Evolutionary conservation across 1,140 invertebrate genomes (phyloP), one percentile per base, ranked within the genome.

Genomic region (Habropoda laboriosa): DNA sequence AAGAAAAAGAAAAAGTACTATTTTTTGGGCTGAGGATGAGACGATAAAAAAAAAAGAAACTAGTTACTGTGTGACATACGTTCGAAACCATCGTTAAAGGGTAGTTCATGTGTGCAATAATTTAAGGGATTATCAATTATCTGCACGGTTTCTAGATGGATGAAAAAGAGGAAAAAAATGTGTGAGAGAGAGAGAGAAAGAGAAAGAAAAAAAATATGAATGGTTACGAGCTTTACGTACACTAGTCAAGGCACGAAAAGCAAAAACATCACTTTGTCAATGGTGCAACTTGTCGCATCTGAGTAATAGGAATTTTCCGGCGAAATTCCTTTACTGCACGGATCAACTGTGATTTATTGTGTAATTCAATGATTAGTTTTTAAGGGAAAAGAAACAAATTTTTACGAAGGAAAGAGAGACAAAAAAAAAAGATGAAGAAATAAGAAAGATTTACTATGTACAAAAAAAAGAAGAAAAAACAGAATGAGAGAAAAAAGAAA

Each of bases 141-240:
- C 61, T 85, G 79, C 79, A 81, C 86, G 79, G 63, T 78, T n/a
- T 30, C 27, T 73, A 72, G 79, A 67, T 84, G 64, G 60, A 83
- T 4, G n/a, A 60, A 74, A 32, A 55, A 16, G 7, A 70, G 27
- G n/a, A 35, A 38, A 18, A 63, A 27, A 45, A 1, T 6, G n/a
- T n/a, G n/a, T n/a, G 7, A 51, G 32, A 40, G 13, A 38, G 12
- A 18, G 3, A 24, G 8, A 10, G 30, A 58, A 13, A 35, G 3
- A 58, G 18, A 42, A n/a, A 12, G 38, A 30, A 38, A 32, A 71
- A 38, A 21, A 32, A 55, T 70, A 55, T 70, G 45, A 82, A 82
- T 82, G 76, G 80, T 87, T 87, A 88, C 83, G 83, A 90, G 88
- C 86, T 90, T 91, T 90, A 90, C 61, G 78, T 86, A 83, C 85